phyloP scores from a whole-genome alignment of 2,113 vertebrate species.

The Arizona elegans region DNA sequence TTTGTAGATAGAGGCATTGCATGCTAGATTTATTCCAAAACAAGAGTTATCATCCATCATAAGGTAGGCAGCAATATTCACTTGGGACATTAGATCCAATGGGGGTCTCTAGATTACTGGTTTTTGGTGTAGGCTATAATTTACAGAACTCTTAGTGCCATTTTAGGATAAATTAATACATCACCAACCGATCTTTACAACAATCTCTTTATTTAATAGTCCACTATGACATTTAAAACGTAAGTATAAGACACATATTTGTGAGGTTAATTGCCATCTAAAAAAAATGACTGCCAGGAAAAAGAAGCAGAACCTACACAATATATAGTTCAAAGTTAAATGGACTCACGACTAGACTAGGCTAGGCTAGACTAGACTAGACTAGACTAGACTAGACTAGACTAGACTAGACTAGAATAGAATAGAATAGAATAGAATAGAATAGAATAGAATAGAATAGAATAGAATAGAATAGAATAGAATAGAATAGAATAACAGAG shows the following conservation, averaged over 20 bases:
- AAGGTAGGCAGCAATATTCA: background rate
- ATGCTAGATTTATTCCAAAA: background rate
- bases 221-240: background rate
- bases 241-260: background rate
- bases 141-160: background rate
- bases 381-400: no score
- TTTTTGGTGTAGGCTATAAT: background rate
- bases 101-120: background rate
- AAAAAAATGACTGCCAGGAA: background rate
- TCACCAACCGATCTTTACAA: background rate
- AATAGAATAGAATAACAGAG: no score
- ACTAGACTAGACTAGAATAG: no score
- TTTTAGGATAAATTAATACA: background rate
- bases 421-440: no score
- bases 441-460: no score
- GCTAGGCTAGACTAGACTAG: no score
- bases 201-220: background rate
- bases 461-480: no score
- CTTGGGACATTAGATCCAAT: background rate
- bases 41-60: background rate
- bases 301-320: background rate
- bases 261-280: background rate
- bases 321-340: background rate
- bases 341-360: background rate
- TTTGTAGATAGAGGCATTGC: background rate